phyloP scores from a whole-genome alignment of 1,140 invertebrate genomes.

The Drosophila teissieri region DNA sequence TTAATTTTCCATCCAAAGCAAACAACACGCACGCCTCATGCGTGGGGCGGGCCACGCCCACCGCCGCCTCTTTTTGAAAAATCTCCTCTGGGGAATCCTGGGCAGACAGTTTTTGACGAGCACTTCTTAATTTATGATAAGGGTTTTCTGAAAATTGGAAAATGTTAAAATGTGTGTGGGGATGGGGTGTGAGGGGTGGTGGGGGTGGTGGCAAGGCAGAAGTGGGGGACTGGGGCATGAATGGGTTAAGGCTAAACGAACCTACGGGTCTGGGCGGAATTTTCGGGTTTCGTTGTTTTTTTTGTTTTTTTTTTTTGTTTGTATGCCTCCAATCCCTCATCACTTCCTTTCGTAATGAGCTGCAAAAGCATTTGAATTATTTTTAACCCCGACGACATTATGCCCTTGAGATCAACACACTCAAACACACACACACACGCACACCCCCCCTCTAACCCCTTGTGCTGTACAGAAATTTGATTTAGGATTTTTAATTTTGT shows the following conservation, averaged over 20 bases:
- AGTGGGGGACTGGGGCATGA: constrained; percentile 10
- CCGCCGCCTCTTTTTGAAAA: background rate
- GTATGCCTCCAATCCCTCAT: background rate
- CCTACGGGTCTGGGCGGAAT: constrained; percentile 64
- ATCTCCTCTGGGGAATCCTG: constrained; percentile 44
- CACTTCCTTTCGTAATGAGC: constrained; percentile 74
- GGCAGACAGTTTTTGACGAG: constrained; percentile 82
- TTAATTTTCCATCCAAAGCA: constrained; percentile 69
- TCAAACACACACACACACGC: constrained; percentile 26
- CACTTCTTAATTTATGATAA: constrained; percentile 84
- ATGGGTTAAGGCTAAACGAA: constrained; percentile 59
- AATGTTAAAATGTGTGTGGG: constrained; percentile 71
- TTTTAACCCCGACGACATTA: constrained; percentile 84
- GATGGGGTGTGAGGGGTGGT: background rate
- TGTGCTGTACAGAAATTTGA: constrained; percentile 71
- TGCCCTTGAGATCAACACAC: constrained; percentile 79
- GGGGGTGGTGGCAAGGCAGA: background rate
- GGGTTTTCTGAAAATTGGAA: constrained; percentile 83
- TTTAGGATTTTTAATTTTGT: constrained; percentile 84
- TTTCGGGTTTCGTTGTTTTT: constrained; percentile 34
- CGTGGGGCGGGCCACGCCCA: constrained; percentile 13
- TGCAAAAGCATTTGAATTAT: constrained; percentile 83
- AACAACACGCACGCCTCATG: constrained; percentile 59
- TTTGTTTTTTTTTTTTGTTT: constrained; percentile 1
- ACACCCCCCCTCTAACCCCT: constrained; percentile 24